Conservation (phyloP, 2,888 invertebrate genomes). For the Sarcophaga variegata region DNA sequence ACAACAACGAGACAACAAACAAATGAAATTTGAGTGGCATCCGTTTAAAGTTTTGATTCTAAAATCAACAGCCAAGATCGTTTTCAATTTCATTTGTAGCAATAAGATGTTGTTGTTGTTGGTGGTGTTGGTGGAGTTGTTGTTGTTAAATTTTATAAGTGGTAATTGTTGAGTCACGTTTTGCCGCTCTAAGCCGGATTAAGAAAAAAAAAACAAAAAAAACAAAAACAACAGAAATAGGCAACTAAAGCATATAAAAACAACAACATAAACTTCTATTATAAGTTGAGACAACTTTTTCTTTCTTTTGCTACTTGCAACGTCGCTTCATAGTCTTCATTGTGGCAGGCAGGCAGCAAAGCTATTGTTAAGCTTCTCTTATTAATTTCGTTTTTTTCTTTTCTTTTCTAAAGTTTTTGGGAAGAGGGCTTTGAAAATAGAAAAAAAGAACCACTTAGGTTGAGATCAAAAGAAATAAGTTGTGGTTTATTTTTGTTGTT, state of each 20-base stretch:
- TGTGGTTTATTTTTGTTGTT: slow-evolving; percentile 16
- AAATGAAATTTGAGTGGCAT: slow-evolving; percentile 68
- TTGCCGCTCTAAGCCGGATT: slow-evolving; percentile 63
- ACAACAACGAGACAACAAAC: slow-evolving; percentile 24
- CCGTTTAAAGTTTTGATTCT: slow-evolving; percentile 62
- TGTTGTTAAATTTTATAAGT: slow-evolving; percentile 60
- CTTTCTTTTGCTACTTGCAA: slow-evolving; percentile 44
- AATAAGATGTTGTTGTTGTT: neutral
- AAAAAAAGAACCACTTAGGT: slow-evolving; percentile 14
- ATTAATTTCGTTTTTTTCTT: slow-evolving; percentile 14
- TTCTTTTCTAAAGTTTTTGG: slow-evolving; percentile 4
- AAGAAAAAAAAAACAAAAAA: slow-evolving; percentile 18
- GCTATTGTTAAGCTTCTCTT: slow-evolving; percentile 20
- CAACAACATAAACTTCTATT: slow-evolving; percentile 3
- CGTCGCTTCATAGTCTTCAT: neutral
- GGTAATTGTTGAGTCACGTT: slow-evolving; percentile 73
- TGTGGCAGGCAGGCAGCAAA: neutral
- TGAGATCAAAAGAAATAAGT: slow-evolving; percentile 27
- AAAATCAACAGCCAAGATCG: slow-evolving; percentile 32
- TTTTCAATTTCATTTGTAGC: slow-evolving; percentile 66
- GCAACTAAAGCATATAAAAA: slow-evolving; percentile 39
- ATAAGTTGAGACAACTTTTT: slow-evolving; percentile 33
- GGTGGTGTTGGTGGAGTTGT: slow-evolving; percentile 46
- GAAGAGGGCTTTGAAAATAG: neutral
- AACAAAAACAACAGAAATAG: slow-evolving; percentile 3